A percentile compares a stretch with the other conserved stretches of the same genome.
Conservation (phyloP, 2,888 invertebrate species). For the Parnassius orleans region DNA sequence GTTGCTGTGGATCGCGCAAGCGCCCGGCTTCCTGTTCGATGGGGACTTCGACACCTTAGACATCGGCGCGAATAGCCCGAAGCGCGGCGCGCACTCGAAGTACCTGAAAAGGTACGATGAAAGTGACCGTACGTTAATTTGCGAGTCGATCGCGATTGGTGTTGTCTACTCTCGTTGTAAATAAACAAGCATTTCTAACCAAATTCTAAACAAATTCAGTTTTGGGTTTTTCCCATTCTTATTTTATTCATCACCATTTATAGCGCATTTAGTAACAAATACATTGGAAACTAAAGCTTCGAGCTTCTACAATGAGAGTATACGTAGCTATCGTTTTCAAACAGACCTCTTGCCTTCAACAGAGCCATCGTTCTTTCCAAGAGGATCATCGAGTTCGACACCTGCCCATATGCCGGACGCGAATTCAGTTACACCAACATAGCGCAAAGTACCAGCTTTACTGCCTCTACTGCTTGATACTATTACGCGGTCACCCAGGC, state of each 20-base stretch:
- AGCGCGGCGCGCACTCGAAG: slow-evolving; percentile 94
- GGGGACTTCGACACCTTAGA: slow-evolving; percentile 94
- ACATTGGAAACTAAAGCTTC: not conserved
- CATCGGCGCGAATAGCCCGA: slow-evolving; percentile 96
- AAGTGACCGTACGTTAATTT: not conserved
- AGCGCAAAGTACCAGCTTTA: slow-evolving; percentile 92
- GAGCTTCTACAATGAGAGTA: not conserved
- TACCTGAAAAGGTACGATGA: slow-evolving; percentile 83
- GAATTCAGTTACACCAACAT: slow-evolving; percentile 93
- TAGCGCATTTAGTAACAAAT: too few relatives aligned
- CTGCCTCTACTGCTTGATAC: slow-evolving; percentile 93
- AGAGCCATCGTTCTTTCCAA: slow-evolving; percentile 98
- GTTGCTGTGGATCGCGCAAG: slow-evolving; percentile 83
- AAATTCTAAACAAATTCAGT: too few relatives aligned
- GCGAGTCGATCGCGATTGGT: not conserved
- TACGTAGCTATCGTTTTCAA: not conserved
- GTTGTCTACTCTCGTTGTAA: not conserved
- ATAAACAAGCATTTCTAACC: too few relatives aligned
- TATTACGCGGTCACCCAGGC: slow-evolving; percentile 95
- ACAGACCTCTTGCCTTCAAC: slow-evolving; percentile 93
- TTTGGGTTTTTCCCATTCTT: too few relatives aligned
- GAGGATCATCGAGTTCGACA: slow-evolving; percentile 94
- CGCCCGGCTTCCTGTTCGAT: slow-evolving; percentile 84
- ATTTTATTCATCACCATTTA: too few relatives aligned
- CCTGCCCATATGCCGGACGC: slow-evolving; percentile 97